A percentile compares a stretch with the other conserved stretches of the same genome.
Evolutionary conservation across 2,888 invertebrate genomes (phyloP).

Genomic region (Caenorhabditis sp.): DNA sequence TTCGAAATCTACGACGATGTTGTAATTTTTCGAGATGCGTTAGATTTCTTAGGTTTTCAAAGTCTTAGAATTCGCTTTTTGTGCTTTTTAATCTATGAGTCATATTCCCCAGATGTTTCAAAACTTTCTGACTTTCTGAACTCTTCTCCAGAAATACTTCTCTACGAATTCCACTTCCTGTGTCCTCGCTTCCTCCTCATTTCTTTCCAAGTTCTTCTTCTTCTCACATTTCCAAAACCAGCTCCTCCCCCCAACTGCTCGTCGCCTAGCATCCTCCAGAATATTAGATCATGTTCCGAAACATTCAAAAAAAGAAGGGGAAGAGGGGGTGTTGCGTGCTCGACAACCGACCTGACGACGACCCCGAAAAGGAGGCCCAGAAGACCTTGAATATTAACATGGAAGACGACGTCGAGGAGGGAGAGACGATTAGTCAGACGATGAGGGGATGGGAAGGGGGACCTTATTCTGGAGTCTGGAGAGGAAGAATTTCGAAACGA

Average conservation of each 20-base stretch:
- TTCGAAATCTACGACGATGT: not conserved
- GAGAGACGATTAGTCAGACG: slow-evolving; percentile 41
- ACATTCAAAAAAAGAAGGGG: slow-evolving; percentile 6
- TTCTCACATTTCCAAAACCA: slow-evolving; percentile 39
- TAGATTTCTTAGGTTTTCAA: too few relatives aligned
- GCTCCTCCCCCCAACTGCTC: not conserved
- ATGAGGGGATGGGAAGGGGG: not conserved
- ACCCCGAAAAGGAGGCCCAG: not conserved
- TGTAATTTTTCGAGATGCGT: too few relatives aligned
- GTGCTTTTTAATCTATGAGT: too few relatives aligned
- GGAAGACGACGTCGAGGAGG: slow-evolving; percentile 12
- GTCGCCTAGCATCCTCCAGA: slow-evolving; percentile 50
- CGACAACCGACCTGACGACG: slow-evolving; percentile 53
- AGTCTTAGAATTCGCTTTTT: too few relatives aligned
- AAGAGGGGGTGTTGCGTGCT: slow-evolving; percentile 45
- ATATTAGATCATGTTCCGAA: slow-evolving; percentile 60
- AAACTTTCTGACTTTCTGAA: slow-evolving; percentile 10
- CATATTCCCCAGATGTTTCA: not conserved
- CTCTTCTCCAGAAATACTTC: not conserved
- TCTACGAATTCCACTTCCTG: not conserved
- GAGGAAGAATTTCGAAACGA: slow-evolving; percentile 23
- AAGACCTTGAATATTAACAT: slow-evolving; percentile 18
- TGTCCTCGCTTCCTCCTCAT: slow-evolving; percentile 14
- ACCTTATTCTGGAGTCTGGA: slow-evolving; percentile 8
- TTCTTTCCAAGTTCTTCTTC: slow-evolving; percentile 7